Conservation (phyloP, 2,797 vertebrate genomes). For the Helarctos malayanus region DNA sequence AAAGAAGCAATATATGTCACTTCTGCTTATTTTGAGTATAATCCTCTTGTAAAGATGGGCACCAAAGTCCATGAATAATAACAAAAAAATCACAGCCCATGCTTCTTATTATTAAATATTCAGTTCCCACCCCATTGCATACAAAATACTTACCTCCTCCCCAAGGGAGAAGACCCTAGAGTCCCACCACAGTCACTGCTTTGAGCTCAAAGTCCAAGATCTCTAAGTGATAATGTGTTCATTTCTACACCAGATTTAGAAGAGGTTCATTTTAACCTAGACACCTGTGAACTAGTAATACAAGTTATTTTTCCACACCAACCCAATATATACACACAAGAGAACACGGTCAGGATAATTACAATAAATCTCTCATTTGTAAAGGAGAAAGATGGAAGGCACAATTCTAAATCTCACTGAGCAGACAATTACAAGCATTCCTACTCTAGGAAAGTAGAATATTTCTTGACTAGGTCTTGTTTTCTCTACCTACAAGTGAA, state of each 20-base stretch:
- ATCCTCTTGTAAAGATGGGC: background rate
- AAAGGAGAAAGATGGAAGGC: background rate
- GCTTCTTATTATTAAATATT: background rate
- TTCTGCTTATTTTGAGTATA: background rate
- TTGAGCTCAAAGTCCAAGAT: background rate
- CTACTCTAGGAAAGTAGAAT: background rate
- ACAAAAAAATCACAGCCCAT: background rate
- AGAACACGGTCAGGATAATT: background rate
- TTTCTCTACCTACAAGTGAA: background rate
- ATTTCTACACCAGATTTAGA: background rate
- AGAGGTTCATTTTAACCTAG: slow-evolving; percentile 12
- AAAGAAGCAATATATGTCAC: background rate
- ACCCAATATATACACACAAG: background rate
- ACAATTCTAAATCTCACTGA: background rate
- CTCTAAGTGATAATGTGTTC: background rate
- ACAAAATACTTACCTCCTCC: background rate
- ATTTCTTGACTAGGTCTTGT: background rate
- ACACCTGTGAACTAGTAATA: background rate
- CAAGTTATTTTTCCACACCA: background rate
- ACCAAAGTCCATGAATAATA: background rate
- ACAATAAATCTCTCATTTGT: background rate
- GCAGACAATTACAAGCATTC: background rate
- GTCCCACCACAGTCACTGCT: background rate
- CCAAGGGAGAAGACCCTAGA: background rate
- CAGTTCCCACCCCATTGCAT: background rate